A percentile compares a stretch with the other conserved stretches of the same genome.
phyloP scores from a whole-genome alignment of 2,113 vertebrate genomes.

The Eptatretus burgeri region DNA sequence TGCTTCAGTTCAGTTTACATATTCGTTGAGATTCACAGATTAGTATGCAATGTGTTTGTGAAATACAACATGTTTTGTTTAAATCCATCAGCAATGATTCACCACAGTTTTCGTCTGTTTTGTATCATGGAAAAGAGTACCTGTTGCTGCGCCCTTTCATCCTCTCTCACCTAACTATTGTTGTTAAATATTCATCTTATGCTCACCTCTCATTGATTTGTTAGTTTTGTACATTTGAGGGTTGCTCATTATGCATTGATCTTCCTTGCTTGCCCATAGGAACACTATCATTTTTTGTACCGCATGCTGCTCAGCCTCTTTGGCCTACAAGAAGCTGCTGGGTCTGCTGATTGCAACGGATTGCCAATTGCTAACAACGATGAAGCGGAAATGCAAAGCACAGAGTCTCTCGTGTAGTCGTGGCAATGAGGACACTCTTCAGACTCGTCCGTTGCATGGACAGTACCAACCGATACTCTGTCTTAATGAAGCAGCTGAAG shows the following conservation, averaged over 20 bases:
- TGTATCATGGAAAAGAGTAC: neutral
- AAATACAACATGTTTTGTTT: too few relatives aligned
- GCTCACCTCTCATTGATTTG: neutral
- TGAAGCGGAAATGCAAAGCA: constrained; percentile 55
- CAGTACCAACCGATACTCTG: too few relatives aligned
- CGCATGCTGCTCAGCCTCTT: constrained; percentile 69
- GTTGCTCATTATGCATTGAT: neutral
- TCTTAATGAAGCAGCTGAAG: too few relatives aligned
- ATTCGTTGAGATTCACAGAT: too few relatives aligned
- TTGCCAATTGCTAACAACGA: constrained; percentile 39
- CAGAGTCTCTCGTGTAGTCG: constrained; percentile 65
- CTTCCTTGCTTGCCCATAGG: constrained; percentile 18
- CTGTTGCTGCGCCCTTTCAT: neutral
- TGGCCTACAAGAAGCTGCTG: constrained; percentile 40
- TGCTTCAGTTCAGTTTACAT: too few relatives aligned
- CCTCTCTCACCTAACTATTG: neutral
- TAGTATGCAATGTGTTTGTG: too few relatives aligned
- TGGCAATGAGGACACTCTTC: constrained; percentile 7
- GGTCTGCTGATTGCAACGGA: constrained; percentile 42
- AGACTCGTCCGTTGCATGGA: too few relatives aligned
- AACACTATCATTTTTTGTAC: constrained; percentile 78
- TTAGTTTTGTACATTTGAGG: constrained; percentile 12
- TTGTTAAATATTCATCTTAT: neutral
- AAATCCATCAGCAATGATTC: too few relatives aligned
- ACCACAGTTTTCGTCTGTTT: neutral